Base-by-base conservation (phyloP, 2,888 invertebrate genomes). In the Idaea dimidiata region DNA sequence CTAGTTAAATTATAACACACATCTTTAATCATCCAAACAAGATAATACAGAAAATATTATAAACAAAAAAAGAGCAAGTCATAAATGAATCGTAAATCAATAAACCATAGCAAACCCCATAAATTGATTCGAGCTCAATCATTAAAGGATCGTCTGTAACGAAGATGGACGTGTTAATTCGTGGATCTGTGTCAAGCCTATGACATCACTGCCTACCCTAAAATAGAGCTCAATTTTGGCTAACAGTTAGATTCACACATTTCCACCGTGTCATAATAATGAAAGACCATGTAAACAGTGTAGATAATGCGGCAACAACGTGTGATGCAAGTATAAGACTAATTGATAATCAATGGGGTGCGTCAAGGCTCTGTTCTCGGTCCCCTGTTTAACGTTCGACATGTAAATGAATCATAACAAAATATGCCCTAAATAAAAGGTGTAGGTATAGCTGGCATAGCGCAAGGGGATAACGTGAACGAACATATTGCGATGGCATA, bases 311-410 rank as follows among this genome's bases (percentile, higher is more conserved):
- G 81, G 76, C 82, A 82, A 86, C 86, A 87, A 80, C 82, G 83
- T 80, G 86, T 86, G 87, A 87, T 88, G 87, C 84, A 82, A 87
- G 87, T 82, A 88, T 84, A 89, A 86, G 86, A 89, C 88, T 90
- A 91, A 92, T 92, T 91, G 91, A 91, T 91, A 91, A 92, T 91
- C 91, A 89, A 88, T 91, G 89, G 89, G 80, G 81, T 69, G 73
- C 81, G 80, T 78, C 72, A 75, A 76, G 72, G 77, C 77, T 82
- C 82, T 77, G 81, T 62, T 63, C 59, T 68, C 33, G 67, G 62
- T 31, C 68, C 72, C 72, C 69, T 67, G 54, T 66, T 60, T 57
- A 66, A 70, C 61, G 65, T 65, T 43, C 67, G 53, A 64, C 68
- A 88, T 88, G 84, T 89, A 88, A 89, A 89, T 89, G 87, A 89